A percentile compares a stretch with the other conserved stretches of the same genome.
Conservation (phyloP, 2,797 vertebrate species). For the Ciconia nigra region DNA sequence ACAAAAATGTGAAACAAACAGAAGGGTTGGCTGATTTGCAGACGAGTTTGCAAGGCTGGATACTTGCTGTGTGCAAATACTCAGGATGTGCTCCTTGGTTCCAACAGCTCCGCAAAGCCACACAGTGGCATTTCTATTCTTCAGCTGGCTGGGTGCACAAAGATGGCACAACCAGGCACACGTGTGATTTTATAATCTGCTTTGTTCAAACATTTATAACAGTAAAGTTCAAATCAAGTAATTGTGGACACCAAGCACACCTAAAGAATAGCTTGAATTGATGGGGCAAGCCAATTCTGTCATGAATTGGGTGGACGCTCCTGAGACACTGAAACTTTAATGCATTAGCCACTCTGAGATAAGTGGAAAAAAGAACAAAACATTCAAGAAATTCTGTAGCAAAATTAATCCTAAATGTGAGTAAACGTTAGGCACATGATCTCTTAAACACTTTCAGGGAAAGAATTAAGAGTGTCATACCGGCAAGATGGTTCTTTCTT, state of each 20-base stretch:
- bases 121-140: fast-evolving
- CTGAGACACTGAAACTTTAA: background rate
- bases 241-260: background rate
- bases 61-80: background rate
- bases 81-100: background rate
- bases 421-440: background rate
- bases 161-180: background rate
- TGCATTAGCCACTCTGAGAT: fast-evolving
- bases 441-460: background rate
- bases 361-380: background rate
- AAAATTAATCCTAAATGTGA: background rate
- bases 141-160: background rate
- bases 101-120: background rate
- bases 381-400: background rate
- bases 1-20: background rate
- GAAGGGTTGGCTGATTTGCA: background rate
- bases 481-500: constrained; percentile 83
- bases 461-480: constrained; percentile 58
- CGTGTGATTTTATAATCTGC: background rate
- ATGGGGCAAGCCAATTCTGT: background rate
- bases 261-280: background rate
- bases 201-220: background rate
- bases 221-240: background rate
- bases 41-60: background rate
- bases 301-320: background rate